Evolutionary conservation across 2,113 vertebrate species (phyloP), one percentile per base, ranked within the genome.

Genomic region (Microtus montanus): DNA sequence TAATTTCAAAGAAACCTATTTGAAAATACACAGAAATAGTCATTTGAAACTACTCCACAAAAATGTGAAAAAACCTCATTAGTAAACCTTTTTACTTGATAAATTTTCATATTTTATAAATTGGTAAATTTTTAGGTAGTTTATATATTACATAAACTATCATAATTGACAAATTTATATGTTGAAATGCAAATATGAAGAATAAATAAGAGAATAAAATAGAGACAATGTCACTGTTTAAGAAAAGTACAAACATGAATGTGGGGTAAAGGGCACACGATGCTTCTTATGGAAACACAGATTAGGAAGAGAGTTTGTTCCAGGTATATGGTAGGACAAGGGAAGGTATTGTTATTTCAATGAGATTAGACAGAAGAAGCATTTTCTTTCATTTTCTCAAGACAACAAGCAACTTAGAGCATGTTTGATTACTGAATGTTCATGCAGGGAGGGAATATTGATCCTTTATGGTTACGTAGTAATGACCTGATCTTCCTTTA

Each of bases 341-440:
- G 33, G 14, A 2, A 3, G 11, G 8, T 0, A 26, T 26, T 66
- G 66, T 66, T 63, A 73, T 38, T 70, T 68, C 52, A 66, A 30
- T 61, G 30, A 54, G 30, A 1, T 52, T 19, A 54, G 30, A 1
- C 4, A 63, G 11, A 22, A 64, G 3, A 11, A 52, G 1, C 2
- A 44, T 12, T 89, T 73, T 71, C 8, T 28, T 41, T 86, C 49
- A 47, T 33, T 8, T 61, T 24, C 47, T 9, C 9, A 44, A 54
- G 14, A 6, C 11, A 47, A 38, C 14, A 3, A 52, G 12, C 3
- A 38, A 4, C 6, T 30, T 30, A 15, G 0, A 68, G 24, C 17
- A 47, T 6, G 26, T 15, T 52, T 78, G 47, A 58, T 58, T 74
- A 73, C 17, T 13, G 6, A 68, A 74, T 52, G 70, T 24, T 35